Conservation (phyloP, 2,888 invertebrate species). For the Rhagonycha fulva region DNA sequence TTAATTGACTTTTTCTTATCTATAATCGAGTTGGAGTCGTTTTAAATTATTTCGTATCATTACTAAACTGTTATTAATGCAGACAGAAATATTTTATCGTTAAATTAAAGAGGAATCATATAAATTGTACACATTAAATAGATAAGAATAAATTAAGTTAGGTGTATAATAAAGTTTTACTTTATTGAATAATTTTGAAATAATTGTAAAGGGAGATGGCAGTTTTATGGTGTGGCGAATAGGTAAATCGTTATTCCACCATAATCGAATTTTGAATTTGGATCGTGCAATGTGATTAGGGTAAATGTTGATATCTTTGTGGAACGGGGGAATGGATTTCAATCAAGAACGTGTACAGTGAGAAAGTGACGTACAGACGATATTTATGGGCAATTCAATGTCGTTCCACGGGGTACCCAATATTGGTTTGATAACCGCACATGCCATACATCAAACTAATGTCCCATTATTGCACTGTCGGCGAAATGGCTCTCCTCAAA, state of each 20-base stretch:
- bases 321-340: slow-evolving; percentile 41
- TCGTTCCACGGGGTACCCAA: slow-evolving; percentile 54
- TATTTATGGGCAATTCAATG: slow-evolving; percentile 57
- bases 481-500: slow-evolving; percentile 45
- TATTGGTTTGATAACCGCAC: slow-evolving; percentile 57
- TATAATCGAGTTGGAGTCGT: slow-evolving; percentile 1
- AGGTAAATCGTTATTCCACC: neutral
- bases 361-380: slow-evolving; percentile 54
- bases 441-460: slow-evolving; percentile 57
- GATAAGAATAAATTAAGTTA: neutral
- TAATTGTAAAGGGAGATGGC: neutral
- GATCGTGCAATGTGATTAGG: slow-evolving; percentile 17
- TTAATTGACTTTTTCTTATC: slow-evolving; percentile 16
- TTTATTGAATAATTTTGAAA: neutral
- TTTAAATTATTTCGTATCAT: slow-evolving; percentile 4
- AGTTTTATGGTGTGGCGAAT: slow-evolving; percentile 1
- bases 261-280: slow-evolving; percentile 14
- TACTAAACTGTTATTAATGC: neutral
- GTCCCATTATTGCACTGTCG: slow-evolving; percentile 57
- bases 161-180: neutral
- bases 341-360: slow-evolving; percentile 47
- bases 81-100: neutral
- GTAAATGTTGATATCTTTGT: slow-evolving; percentile 23
- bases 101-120: neutral
- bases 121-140: neutral